Conservation (phyloP, 2,113 vertebrate genomes). For the Thamnaconus septentrionalis region DNA sequence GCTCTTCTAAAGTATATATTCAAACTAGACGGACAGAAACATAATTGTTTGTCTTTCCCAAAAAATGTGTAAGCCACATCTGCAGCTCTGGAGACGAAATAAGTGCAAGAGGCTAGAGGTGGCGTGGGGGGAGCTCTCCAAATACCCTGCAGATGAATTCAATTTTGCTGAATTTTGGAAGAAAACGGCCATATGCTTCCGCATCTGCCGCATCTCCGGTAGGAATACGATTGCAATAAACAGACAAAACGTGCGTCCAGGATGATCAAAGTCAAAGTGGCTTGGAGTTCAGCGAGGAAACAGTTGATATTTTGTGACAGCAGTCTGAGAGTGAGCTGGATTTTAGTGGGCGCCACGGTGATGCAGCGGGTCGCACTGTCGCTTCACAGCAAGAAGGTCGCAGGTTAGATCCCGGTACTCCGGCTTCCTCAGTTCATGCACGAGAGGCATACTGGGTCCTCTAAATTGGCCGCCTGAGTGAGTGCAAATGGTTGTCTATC, state of each 20-base stretch:
- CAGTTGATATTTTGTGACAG: not conserved
- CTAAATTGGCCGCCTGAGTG: too few relatives aligned
- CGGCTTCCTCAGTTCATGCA: too few relatives aligned
- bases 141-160: slow-evolving; percentile 18
- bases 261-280: slow-evolving; percentile 11
- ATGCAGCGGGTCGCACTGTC: not conserved
- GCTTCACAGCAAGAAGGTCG: not conserved
- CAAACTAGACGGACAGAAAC: too few relatives aligned
- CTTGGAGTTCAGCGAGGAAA: slow-evolving; percentile 6
- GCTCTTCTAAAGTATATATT: too few relatives aligned
- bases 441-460: too few relatives aligned
- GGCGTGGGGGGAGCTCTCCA: not conserved
- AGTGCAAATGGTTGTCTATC: too few relatives aligned
- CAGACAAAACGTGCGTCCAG: slow-evolving; percentile 5
- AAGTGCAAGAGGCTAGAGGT: not conserved
- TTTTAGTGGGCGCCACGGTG: not conserved
- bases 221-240: not conserved
- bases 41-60: too few relatives aligned
- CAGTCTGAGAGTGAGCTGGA: not conserved
- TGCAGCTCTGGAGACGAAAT: too few relatives aligned
- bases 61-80: too few relatives aligned
- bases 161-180: slow-evolving; percentile 17
- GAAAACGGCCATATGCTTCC: slow-evolving; percentile 31
- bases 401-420: too few relatives aligned
- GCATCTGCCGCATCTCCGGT: slow-evolving; percentile 36